Evolutionary conservation across 2,888 invertebrate genomes (phyloP), one percentile per base, ranked within the genome.

Genomic region (Eristalinus aeneus): DNA sequence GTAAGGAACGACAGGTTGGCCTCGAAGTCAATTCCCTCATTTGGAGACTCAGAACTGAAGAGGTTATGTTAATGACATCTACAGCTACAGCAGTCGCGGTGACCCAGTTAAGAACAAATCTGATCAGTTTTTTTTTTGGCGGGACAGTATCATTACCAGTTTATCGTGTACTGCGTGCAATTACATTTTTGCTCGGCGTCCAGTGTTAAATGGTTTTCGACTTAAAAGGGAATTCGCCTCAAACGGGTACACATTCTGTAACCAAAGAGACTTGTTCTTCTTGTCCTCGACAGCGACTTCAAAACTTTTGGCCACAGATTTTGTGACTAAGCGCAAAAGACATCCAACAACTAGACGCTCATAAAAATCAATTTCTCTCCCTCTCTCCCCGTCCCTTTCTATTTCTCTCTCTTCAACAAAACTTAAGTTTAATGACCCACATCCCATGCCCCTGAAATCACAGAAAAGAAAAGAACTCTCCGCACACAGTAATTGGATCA

Each of bases 21-120:
- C 85, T 81, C 81, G 67, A 72, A 56, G 36, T n/a, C 22, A 63
- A 64, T 81, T 58, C 68, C 68, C 54, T 72, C 39, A 76, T 68
- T 34, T 63, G 68, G 20, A 8, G 10, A 23, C 56, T n/a, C 73
- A 67, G 23, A 64, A 32, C 36, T 27, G 67, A 72, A 84, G 84
- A 85, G 85, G 85, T 85, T 85, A 85, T 85, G 85, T 81, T 85
- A 85, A 85, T 85, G 85, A 85, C 85, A 85, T 76, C 60, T n/a
- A n/a, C 73, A 68, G 61, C 23, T 23, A 23, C 23, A 56, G 23
- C 56, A 11, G 5, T 23, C 20, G 23, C 12, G 11, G 16, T 23
- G 56, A 56, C 56, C 76, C 23, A 31, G 34, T 46, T 46, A 46
- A 6, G 54, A 27, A 46, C n/a, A n/a, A 61, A 67, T 22, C 54